phyloP scores from a whole-genome alignment of 30 jellyfish, hydroid and myxozoan species.

The Cassiopea andromeda region DNA sequence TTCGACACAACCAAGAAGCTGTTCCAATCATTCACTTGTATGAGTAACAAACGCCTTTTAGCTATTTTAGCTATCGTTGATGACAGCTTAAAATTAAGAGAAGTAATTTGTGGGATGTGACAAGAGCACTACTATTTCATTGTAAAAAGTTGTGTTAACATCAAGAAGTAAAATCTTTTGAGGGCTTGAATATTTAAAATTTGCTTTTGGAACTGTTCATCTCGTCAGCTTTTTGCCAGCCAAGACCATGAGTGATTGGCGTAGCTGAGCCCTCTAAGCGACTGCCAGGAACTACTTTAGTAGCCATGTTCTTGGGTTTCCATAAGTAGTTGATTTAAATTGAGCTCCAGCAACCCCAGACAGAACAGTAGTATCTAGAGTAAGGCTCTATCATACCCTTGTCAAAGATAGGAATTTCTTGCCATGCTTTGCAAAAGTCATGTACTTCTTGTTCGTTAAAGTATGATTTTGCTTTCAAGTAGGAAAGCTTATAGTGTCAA shows the following conservation, averaged over 20 bases:
- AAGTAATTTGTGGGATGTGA: conserved; percentile 4
- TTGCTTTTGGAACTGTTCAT: background rate
- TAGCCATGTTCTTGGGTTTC: background rate
- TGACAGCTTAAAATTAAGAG: background rate
- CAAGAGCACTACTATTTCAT: conserved; percentile 4
- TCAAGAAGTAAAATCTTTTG: background rate
- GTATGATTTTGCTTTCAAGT: too few relatives aligned
- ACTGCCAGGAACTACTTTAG: background rate
- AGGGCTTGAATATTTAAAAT: background rate
- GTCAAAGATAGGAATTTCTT: too few relatives aligned
- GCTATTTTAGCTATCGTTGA: background rate
- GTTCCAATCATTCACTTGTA: background rate
- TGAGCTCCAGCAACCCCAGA: background rate
- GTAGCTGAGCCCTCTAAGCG: background rate
- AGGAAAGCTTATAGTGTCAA: too few relatives aligned
- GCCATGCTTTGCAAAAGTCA: too few relatives aligned
- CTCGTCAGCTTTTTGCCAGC: conserved; percentile 8
- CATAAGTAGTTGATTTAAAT: background rate
- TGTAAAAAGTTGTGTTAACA: background rate
- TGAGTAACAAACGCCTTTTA: conserved; percentile 4
- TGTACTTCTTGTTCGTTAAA: too few relatives aligned
- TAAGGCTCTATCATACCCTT: too few relatives aligned
- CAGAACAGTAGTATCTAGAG: background rate
- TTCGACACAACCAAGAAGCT: background rate
- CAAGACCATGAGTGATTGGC: background rate